Evolutionary conservation across 2,113 vertebrate species (phyloP).

Genomic region (Strigops habroptila): DNA sequence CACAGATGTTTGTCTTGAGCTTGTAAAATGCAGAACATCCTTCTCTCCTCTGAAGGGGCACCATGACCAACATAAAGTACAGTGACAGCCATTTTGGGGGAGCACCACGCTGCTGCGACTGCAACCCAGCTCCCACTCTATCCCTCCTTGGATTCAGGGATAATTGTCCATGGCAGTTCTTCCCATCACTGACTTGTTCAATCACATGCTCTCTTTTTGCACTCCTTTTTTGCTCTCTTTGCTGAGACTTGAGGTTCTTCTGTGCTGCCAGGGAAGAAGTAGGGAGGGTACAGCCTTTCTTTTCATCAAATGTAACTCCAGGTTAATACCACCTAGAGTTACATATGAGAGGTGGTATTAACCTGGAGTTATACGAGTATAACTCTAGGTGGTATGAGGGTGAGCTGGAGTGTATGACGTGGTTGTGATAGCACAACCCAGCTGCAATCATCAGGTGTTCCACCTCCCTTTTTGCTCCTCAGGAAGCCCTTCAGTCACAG

Average conservation of each 20-base stretch:
- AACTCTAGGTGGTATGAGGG: background rate
- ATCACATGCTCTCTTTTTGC: background rate
- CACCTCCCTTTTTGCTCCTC: background rate
- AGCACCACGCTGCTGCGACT: background rate
- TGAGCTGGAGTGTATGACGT: background rate
- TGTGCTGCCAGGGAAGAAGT: background rate
- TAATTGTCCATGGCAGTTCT: background rate
- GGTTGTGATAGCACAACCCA: background rate
- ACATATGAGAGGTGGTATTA: too few relatives aligned
- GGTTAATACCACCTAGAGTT: background rate
- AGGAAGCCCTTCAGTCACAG: background rate
- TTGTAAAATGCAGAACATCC: background rate
- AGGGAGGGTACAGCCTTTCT: background rate
- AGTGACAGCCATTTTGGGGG: background rate
- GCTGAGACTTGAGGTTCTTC: background rate
- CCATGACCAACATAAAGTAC: background rate
- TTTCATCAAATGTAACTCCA: background rate
- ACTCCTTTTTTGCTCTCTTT: background rate
- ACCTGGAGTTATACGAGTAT: too few relatives aligned
- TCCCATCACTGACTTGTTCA: fast-evolving
- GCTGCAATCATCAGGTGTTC: background rate
- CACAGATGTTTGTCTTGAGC: background rate
- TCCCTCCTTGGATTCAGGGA: background rate
- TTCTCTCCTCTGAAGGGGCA: background rate
- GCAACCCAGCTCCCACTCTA: background rate